A percentile compares a stretch with the other conserved stretches of the same genome.
These are phyloP conservation scores for Panopea generosa DNA, from an alignment of 2,888 invertebrate species.

Conservation along the genomic window DNA sequence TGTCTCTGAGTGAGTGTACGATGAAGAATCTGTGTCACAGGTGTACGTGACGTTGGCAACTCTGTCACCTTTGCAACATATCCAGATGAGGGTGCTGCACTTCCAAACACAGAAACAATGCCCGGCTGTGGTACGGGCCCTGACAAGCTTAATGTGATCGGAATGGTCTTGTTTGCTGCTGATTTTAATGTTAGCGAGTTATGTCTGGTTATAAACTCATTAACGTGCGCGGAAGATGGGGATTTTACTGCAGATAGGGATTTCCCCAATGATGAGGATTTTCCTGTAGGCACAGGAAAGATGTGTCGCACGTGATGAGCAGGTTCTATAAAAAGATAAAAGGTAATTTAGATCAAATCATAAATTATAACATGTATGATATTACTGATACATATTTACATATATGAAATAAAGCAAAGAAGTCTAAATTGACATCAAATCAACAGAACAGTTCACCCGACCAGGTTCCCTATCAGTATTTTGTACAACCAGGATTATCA, in stretches of 20 bases:
- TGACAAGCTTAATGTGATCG: conserved; percentile 40
- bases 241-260: not conserved
- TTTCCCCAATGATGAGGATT: not conserved
- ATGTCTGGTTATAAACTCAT: not conserved
- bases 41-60: conserved; percentile 41
- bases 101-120: not conserved
- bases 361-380: too few species aligned
- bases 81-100: not conserved
- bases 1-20: conserved; percentile 75
- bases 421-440: too few species aligned
- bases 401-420: too few species aligned
- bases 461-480: too few species aligned
- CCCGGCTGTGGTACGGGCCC: conserved; percentile 15
- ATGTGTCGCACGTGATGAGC: too few species aligned
- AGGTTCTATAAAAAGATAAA: too few species aligned
- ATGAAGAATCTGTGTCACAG: conserved; percentile 77
- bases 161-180: conserved; percentile 37
- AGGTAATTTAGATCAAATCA: too few species aligned
- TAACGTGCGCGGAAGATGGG: not conserved
- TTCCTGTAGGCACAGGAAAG: too few species aligned
- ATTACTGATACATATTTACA: too few species aligned
- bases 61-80: not conserved
- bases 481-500: too few species aligned
- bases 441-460: too few species aligned
- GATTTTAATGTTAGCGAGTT: conserved; percentile 8